phyloP scores from a whole-genome alignment of 2,113 vertebrate species.

The Felis catus region F.catus_Fca126_mat1.0 CM031413.1:31750501-31751000 shows the following conservation, averaged over 20 bases:
- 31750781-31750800: not conserved
- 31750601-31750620: not conserved
- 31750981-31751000: too few species aligned
- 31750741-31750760: not conserved
- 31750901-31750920: too few species aligned
- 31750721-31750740: not conserved
- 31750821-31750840: not conserved
- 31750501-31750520: too few species aligned
- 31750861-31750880: not conserved
- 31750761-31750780: not conserved
- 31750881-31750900: too few species aligned
- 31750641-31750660: not conserved
- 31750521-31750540: too few species aligned
- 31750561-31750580: not conserved
- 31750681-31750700: not conserved
- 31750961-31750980: too few species aligned
- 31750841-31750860: not conserved
- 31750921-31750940: too few species aligned
- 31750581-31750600: not conserved
- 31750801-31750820: not conserved
- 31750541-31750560: not conserved
- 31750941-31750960: too few species aligned
- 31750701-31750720: not conserved
- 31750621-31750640: constrained; percentile 19
- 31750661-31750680: not conserved